Evolutionary conservation across 1,140 invertebrate species (phyloP), one percentile per base, ranked within the genome.

Genomic region (Andricus grossulariae): DNA sequence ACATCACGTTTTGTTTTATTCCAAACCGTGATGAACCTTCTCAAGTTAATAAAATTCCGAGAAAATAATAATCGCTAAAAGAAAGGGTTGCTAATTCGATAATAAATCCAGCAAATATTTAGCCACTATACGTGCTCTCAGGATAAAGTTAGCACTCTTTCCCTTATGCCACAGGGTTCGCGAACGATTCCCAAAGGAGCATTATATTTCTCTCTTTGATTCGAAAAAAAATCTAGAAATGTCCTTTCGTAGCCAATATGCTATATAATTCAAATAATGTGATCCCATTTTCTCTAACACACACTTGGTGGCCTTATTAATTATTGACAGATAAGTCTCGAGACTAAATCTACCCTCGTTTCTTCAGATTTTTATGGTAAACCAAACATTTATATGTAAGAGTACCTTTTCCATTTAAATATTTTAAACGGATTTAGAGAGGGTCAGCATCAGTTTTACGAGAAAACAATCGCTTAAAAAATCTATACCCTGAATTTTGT

Each of bases 11-110:
- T 54, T 18, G n/a, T 54, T 18, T 18, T 18, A 54, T 54, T 4
- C 7, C 7, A 10, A 54, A 19, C 18, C n/a, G 16, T 4, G n/a
- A 54, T 19, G 10, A 54, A 54, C 52, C 52, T 32, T 5, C 52
- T 54, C 1, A 54, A 54, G n/a, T 8, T 54, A 32, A 7, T 32
- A 4, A 3, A 32, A 60, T 15, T 25, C 10, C 79, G 71, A 21
- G 21, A 76, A 57, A 74, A 11, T 12, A 50, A 71, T 74, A 74
- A 39, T 50, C 51, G 12, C 6, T 39, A 50, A 21, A 54, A 45
- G 71, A 73, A 72, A 39, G 77, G 60, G 60, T 66, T 66, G n/a
- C 32, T 66, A 66, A 66, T 66, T n/a, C 21, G 60, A 39, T 66
- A 39, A 66, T 66, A 16, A 66, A 32, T 66, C 39, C 15, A 39